A percentile compares a stretch with the other conserved stretches of the same genome.
These are phyloP conservation scores for Solea solea DNA, from an alignment of 2,113 vertebrate species.

Conservation along the genomic window DNA sequence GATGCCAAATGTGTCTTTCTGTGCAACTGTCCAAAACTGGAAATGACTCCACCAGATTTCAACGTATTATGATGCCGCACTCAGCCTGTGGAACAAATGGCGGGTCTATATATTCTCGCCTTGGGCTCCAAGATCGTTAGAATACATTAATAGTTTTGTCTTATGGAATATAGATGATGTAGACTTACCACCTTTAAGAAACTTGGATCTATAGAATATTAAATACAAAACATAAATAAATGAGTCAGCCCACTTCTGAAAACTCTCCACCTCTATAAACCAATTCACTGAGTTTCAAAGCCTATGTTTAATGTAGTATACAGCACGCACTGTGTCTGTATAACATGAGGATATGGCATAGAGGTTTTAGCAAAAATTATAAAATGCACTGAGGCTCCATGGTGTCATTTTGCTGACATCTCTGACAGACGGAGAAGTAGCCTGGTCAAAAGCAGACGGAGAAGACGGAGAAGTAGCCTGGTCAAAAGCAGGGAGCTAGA, in stretches of 20 bases:
- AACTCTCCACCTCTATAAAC: conserved; percentile 27
- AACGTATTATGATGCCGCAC: conserved; percentile 25
- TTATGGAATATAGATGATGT: conserved; percentile 45
- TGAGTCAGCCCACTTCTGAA: conserved; percentile 14
- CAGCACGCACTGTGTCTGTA: conserved; percentile 17
- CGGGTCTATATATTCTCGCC: conserved; percentile 42
- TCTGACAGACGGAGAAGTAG: conserved; percentile 67
- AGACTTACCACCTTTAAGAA: conserved; percentile 35
- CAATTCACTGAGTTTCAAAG: conserved; percentile 15
- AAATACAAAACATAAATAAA: conserved; percentile 50
- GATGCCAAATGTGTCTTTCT: too few species aligned
- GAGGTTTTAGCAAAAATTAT: neutral
- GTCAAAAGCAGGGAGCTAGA: conserved; percentile 49
- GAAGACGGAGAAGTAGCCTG: conserved; percentile 63
- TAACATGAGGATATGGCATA: conserved; percentile 15
- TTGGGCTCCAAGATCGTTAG: conserved; percentile 39
- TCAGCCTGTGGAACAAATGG: conserved; percentile 40
- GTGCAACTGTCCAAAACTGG: too few species aligned
- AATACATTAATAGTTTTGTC: conserved; percentile 53
- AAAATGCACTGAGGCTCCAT: conserved; percentile 32
- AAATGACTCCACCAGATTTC: neutral
- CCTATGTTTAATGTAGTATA: conserved; percentile 35
- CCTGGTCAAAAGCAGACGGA: conserved; percentile 44
- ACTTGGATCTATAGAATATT: conserved; percentile 32
- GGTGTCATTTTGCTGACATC: conserved; percentile 55